A percentile compares a stretch with the other conserved stretches of the same genome.
Conservation (phyloP, 2,113 vertebrate genomes). For the Pandion haliaetus region DNA sequence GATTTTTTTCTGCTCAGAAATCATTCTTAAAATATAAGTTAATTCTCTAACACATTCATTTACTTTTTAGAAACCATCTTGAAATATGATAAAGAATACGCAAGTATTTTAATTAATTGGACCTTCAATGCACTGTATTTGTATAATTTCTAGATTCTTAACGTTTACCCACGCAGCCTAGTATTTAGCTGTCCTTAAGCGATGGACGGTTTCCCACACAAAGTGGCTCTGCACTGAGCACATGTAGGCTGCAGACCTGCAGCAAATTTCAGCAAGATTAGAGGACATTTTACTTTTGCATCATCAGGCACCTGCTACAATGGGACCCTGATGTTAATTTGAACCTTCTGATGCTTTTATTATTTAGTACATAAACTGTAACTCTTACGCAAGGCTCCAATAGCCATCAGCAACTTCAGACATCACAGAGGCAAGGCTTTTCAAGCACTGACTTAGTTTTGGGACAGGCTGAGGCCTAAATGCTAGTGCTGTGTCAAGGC, state of each 20-base stretch:
- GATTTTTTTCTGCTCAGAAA: neutral
- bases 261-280: neutral
- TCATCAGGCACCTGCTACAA: accelerated
- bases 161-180: neutral
- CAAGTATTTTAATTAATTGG: neutral
- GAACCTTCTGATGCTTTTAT: neutral
- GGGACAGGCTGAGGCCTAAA: neutral
- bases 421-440: neutral
- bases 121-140: neutral
- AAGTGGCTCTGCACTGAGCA: neutral
- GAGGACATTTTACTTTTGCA: neutral
- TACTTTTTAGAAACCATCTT: neutral
- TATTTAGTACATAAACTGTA: neutral
- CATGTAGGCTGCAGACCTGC: accelerated
- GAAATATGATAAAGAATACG: neutral
- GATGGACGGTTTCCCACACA: neutral
- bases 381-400: neutral
- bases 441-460: neutral
- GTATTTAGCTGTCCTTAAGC: neutral
- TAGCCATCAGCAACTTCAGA: neutral
- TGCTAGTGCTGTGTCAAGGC: neutral
- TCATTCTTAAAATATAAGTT: neutral
- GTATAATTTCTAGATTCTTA: neutral
- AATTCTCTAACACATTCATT: neutral
- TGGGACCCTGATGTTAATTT: neutral